Conservation (phyloP, 2,888 invertebrate species). For the Hipparchia sbordonii region DNA sequence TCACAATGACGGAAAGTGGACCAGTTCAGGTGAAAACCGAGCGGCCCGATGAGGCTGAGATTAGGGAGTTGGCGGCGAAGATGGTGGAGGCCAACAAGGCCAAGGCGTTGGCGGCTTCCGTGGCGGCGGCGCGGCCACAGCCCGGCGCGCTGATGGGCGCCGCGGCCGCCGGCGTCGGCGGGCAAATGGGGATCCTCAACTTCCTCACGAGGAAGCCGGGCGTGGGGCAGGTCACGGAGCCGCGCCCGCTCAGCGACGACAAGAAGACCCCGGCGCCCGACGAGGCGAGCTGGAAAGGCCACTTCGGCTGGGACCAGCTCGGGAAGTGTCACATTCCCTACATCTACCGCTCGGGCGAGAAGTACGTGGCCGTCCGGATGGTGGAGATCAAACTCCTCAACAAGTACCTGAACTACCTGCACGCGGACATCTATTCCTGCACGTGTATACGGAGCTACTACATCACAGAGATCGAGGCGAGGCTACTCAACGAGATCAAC, state of each 20-base stretch:
- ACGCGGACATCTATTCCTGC: slow-evolving; percentile 95
- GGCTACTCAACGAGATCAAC: slow-evolving; percentile 96
- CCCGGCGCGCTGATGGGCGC: slow-evolving; percentile 69
- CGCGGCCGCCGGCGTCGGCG: slow-evolving; percentile 65
- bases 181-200: slow-evolving; percentile 84
- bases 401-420: slow-evolving; percentile 93
- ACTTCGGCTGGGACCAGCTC: slow-evolving; percentile 96
- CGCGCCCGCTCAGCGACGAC: slow-evolving; percentile 62
- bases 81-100: slow-evolving; percentile 93
- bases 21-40: slow-evolving; percentile 86
- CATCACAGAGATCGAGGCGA: slow-evolving; percentile 94
- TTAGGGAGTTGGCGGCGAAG: slow-evolving; percentile 92
- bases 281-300: slow-evolving; percentile 90
- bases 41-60: slow-evolving; percentile 93
- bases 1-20: slow-evolving; percentile 63
- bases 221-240: slow-evolving; percentile 55
- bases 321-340: slow-evolving; percentile 94
- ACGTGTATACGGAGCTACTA: slow-evolving; percentile 96
- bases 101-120: slow-evolving; percentile 77
- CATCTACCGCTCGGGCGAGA: slow-evolving; percentile 91
- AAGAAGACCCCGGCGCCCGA: slow-evolving; percentile 82
- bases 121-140: slow-evolving; percentile 77
- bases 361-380: slow-evolving; percentile 97
- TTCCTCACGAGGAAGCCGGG: slow-evolving; percentile 80
- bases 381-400: slow-evolving; percentile 95